Evolutionary conservation across 2,797 vertebrate species (phyloP).

Genomic region (Hybognathus amarus): DNA sequence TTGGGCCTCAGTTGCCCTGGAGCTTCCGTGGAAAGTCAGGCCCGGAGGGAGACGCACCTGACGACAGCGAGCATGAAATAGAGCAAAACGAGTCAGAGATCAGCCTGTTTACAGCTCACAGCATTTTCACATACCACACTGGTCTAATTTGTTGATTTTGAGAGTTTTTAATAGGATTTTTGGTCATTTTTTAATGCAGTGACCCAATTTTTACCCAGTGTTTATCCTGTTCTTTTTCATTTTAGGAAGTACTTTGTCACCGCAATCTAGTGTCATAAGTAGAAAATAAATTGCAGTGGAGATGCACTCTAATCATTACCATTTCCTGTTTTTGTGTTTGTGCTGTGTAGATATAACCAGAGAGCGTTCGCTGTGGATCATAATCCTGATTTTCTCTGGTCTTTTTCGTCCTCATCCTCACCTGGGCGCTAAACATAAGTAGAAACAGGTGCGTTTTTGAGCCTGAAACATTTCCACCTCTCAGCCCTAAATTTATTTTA

Average conservation of each 20-base stretch:
- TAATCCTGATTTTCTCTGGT: constrained; percentile 80
- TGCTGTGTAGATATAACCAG: constrained; percentile 76
- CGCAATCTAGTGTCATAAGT: background rate
- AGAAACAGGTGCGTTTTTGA: constrained; percentile 79
- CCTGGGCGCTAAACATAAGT: constrained; percentile 84
- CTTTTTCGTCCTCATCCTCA: constrained; percentile 82
- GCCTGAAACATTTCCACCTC: background rate
- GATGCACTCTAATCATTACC: background rate
- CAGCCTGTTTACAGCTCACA: constrained; percentile 21
- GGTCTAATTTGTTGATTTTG: background rate
- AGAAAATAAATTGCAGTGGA: background rate
- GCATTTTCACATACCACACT: background rate
- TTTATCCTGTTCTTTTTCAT: background rate
- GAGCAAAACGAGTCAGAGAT: constrained; percentile 24
- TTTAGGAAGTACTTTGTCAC: background rate
- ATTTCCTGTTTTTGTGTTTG: background rate
- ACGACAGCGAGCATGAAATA: background rate
- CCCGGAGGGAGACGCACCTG: constrained; percentile 14
- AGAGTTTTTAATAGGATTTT: background rate
- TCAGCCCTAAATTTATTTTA: background rate
- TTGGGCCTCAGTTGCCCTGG: constrained; percentile 3
- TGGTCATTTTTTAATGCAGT: background rate
- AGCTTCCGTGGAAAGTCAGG: background rate
- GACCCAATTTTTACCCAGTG: background rate
- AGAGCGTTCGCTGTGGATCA: constrained; percentile 85